Percentiles rank a stretch among this genome's conserved stretches.
Conservation (phyloP, 2,113 vertebrate species). For the Neolamprologus sp. region DNA sequence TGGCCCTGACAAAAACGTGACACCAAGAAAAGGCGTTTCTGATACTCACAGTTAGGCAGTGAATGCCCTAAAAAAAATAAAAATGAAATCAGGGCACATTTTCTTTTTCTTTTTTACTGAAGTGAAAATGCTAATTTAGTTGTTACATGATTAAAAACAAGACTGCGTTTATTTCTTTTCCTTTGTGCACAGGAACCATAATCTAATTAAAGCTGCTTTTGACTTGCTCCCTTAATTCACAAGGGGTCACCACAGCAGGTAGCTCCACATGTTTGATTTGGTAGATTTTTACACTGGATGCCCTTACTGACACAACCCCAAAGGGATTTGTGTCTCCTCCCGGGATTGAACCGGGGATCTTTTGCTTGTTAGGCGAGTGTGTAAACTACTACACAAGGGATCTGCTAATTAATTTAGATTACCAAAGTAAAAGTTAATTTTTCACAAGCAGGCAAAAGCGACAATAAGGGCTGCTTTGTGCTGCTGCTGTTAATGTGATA, state of each 20-base stretch:
- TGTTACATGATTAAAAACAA: not conserved
- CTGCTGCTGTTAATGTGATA: not conserved
- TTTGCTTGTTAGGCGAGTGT: not conserved
- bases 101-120: not conserved
- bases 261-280: not conserved
- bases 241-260: not conserved
- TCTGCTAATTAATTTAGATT: not conserved
- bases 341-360: fast-evolving
- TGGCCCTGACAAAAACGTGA: not conserved
- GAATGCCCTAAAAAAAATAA: not conserved
- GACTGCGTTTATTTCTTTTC: not conserved
- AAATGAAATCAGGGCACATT: not conserved
- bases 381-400: not conserved
- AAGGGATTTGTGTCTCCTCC: not conserved
- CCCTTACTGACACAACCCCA: not conserved
- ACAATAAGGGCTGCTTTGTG: not conserved
- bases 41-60: not conserved
- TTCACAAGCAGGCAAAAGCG: not conserved
- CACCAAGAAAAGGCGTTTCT: not conserved
- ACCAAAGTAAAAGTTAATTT: not conserved
- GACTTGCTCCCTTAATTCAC: not conserved
- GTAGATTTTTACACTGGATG: not conserved
- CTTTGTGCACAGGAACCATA: not conserved
- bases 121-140: not conserved
- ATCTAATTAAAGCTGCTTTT: not conserved